Conservation (phyloP, 2,888 invertebrate genomes). For the Margaritifera margaritifera region DNA sequence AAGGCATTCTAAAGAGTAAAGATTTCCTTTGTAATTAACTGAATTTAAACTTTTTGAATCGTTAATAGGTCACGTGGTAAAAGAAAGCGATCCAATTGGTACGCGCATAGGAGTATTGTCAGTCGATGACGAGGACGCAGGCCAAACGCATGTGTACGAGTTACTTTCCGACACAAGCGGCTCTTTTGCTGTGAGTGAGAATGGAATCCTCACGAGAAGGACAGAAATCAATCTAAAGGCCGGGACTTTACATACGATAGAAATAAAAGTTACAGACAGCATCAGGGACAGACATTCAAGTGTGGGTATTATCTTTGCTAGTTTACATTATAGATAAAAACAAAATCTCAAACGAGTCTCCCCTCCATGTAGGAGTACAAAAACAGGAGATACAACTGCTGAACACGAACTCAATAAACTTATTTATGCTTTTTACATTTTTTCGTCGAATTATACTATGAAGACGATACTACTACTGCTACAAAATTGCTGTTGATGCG, state of each 20-base stretch:
- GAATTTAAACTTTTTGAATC: neutral
- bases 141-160: constrained; percentile 36
- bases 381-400: too few relatives aligned
- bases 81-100: constrained; percentile 23
- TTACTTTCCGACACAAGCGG: constrained; percentile 24
- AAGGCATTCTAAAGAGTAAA: neutral
- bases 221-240: constrained; percentile 29
- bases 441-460: too few relatives aligned
- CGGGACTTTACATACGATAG: constrained; percentile 24
- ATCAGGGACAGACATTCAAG: neutral
- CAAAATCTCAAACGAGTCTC: too few relatives aligned
- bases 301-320: too few relatives aligned
- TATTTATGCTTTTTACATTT: too few relatives aligned
- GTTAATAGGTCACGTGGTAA: constrained; percentile 26
- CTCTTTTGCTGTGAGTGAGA: constrained; percentile 24
- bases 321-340: too few relatives aligned
- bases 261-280: constrained; percentile 28
- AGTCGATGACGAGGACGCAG: constrained; percentile 46
- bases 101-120: constrained; percentile 38
- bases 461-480: too few relatives aligned
- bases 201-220: constrained; percentile 32
- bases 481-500: too few relatives aligned
- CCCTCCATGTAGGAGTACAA: too few relatives aligned
- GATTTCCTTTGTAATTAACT: neutral
- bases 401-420: neutral